A percentile compares a stretch with the other conserved stretches of the same genome.
Evolutionary conservation across 2,113 vertebrate species (phyloP).

Genomic region (Apodemus sylvaticus): DNA sequence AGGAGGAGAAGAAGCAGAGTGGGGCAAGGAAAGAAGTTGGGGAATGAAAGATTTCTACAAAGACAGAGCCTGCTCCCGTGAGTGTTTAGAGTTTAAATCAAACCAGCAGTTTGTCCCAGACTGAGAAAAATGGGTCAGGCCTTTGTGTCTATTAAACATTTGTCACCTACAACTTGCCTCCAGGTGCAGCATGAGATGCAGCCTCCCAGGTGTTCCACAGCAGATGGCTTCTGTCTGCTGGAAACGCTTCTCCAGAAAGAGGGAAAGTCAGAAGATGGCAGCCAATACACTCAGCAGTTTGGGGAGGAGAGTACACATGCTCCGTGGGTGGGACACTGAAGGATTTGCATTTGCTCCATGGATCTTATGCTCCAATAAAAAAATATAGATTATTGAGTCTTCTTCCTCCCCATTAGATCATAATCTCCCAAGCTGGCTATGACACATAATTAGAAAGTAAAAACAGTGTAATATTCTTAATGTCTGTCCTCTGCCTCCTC

Average conservation of each 20-base stretch:
- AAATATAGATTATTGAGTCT: background rate
- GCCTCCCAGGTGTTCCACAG: background rate
- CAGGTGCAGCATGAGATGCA: background rate
- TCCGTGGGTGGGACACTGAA: background rate
- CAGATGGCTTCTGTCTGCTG: background rate
- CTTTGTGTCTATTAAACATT: background rate
- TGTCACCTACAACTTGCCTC: background rate
- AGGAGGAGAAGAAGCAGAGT: background rate
- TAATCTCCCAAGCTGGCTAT: background rate
- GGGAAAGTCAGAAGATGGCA: background rate
- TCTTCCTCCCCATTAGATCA: background rate
- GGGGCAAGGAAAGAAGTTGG: background rate
- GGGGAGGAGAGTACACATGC: accelerated
- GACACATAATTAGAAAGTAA: background rate
- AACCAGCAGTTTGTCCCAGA: background rate
- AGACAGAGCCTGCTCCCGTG: accelerated
- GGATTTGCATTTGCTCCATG: background rate
- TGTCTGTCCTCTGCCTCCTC: background rate
- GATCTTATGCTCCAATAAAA: background rate
- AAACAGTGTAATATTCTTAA: background rate
- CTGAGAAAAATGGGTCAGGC: background rate
- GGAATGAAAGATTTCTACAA: background rate
- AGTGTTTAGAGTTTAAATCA: background rate
- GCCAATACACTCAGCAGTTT: background rate
- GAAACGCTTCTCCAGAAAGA: background rate